A percentile compares a stretch with the other conserved stretches of the same genome.
Evolutionary conservation across 2,888 invertebrate species (phyloP).

Genomic region (Synanthedon myopaeformis): DNA sequence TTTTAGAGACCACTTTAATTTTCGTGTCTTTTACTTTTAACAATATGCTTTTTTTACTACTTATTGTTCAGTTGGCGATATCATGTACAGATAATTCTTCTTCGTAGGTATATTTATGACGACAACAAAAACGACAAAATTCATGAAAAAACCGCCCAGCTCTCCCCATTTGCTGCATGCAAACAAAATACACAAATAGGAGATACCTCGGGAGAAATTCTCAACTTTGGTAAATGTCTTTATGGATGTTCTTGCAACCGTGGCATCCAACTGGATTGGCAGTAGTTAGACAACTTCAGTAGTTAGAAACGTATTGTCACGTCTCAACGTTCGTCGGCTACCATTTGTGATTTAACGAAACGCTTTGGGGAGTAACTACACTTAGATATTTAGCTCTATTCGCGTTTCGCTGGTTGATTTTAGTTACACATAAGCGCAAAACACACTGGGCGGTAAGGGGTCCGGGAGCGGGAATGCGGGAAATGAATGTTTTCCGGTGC

Average conservation of each 20-base stretch:
- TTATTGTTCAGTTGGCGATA: neutral
- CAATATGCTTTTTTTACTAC: neutral
- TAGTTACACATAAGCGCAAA: too few relatives aligned
- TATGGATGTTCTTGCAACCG: conserved; percentile 28
- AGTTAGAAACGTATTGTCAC: conserved; percentile 30
- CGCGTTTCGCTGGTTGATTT: too few relatives aligned
- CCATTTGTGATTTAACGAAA: too few relatives aligned
- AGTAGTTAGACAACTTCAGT: conserved; percentile 12
- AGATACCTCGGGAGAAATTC: conserved; percentile 26
- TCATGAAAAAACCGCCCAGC: conserved; percentile 57
- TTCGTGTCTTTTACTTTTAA: neutral
- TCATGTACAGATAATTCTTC: conserved; percentile 26
- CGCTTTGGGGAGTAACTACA: too few relatives aligned
- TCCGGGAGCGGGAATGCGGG: too few relatives aligned
- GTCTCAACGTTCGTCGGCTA: too few relatives aligned
- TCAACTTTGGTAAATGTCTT: conserved; percentile 30
- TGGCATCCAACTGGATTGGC: conserved; percentile 31
- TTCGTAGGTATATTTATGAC: conserved; percentile 62
- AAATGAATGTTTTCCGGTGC: too few relatives aligned
- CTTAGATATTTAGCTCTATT: too few relatives aligned
- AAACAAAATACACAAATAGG: conserved; percentile 64
- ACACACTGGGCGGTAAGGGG: too few relatives aligned
- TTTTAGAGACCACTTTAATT: neutral
- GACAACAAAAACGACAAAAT: conserved; percentile 51
- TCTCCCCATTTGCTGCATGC: conserved; percentile 65